phyloP scores from a whole-genome alignment of 2,797 vertebrate species.

The Sardinella longiceps region DNA sequence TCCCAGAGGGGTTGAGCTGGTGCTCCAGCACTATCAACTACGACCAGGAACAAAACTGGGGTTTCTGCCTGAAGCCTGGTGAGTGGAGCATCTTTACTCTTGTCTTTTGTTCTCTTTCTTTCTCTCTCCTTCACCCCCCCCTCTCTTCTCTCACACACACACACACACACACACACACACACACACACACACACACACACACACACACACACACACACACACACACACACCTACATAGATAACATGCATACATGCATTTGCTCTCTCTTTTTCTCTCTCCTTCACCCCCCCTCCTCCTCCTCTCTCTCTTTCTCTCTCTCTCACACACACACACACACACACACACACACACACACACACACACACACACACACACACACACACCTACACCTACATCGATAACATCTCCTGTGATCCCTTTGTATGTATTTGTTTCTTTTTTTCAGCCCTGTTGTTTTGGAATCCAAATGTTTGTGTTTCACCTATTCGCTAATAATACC shows the following conservation, averaged over 20 bases:
- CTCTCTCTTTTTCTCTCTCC: no score
- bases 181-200: not conserved
- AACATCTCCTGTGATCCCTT: no score
- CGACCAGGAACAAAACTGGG: conserved; percentile 75
- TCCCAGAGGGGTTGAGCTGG: conserved; percentile 69
- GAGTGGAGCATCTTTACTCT: conserved; percentile 51
- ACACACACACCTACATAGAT: not conserved
- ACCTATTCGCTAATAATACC: no score
- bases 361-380: no score
- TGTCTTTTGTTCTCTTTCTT: not conserved
- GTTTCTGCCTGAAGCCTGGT: conserved; percentile 87
- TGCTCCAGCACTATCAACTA: conserved; percentile 83
- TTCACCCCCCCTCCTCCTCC: no score
- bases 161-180: not conserved
- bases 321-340: no score
- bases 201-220: not conserved
- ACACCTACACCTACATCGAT: no score
- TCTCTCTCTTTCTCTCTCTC: no score
- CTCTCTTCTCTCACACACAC: not conserved
- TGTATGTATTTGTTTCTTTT: not conserved
- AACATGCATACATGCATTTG: not conserved
- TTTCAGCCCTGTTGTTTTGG: not conserved
- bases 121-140: no score
- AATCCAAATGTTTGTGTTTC: no score
- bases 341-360: no score